phyloP scores from a whole-genome alignment of 2,888 invertebrate species.

The Polietes domitor region DNA sequence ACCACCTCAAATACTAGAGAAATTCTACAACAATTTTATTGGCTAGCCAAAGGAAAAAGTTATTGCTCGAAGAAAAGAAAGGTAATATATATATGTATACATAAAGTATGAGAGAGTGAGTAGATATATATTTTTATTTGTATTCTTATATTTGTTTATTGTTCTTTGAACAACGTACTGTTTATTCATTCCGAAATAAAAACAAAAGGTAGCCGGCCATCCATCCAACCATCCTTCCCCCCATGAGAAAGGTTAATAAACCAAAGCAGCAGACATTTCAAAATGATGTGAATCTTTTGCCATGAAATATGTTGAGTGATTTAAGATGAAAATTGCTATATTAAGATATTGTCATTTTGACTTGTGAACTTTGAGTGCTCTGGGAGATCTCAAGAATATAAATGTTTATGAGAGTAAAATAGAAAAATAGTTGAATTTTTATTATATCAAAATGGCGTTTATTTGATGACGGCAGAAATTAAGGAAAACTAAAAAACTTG shows the following conservation, averaged over 20 bases:
- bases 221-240: not conserved
- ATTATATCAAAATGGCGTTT: no score
- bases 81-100: conserved; percentile 11
- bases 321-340: no score
- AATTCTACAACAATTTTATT: not conserved
- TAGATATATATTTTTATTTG: conserved; percentile 36
- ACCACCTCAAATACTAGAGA: not conserved
- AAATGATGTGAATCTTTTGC: not conserved
- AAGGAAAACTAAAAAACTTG: no score
- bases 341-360: no score
- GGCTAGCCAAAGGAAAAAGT: conserved; percentile 3
- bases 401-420: no score
- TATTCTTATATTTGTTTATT: conserved; percentile 2
- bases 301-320: not conserved
- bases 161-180: conserved; percentile 4
- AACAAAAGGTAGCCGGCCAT: not conserved
- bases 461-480: no score
- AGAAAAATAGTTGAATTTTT: no score
- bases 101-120: not conserved
- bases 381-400: no score
- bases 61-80: not conserved
- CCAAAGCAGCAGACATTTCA: not conserved
- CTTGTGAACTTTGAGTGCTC: no score
- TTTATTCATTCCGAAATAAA: not conserved
- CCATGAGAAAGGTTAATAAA: conserved; percentile 1